phyloP scores from a whole-genome alignment of 2,888 invertebrate genomes.

The Microctonus aethiopoides region DNA sequence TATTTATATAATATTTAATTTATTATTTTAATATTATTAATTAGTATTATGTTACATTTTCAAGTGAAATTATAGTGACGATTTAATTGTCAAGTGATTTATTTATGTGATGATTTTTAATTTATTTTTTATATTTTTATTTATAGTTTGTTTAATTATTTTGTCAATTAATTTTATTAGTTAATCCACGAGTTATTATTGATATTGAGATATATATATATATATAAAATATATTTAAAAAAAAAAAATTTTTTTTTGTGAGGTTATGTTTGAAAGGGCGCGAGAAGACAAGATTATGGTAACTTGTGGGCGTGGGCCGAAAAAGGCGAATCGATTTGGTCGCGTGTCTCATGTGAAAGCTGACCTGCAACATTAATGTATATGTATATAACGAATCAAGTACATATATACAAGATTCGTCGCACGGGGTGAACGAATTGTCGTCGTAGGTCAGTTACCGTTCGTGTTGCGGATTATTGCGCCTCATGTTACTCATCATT shows the following conservation, averaged over 20 bases:
- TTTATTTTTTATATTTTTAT: not conserved
- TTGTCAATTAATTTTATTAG: no score
- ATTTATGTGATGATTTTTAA: not conserved
- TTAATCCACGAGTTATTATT: no score
- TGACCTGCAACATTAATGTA: not conserved
- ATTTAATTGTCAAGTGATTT: no score
- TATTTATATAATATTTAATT: not conserved
- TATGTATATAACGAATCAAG: slow-evolving; percentile 7
- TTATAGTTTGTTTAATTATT: no score
- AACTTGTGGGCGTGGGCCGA: not conserved
- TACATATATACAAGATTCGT: slow-evolving; percentile 21
- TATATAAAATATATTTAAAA: no score
- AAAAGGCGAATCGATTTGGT: slow-evolving; percentile 13
- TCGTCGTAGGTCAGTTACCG: slow-evolving; percentile 50
- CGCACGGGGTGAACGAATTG: slow-evolving; percentile 46
- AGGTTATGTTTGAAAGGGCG: not conserved
- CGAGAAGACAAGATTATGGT: not conserved
- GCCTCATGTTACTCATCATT: slow-evolving; percentile 17
- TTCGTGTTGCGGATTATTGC: slow-evolving; percentile 4
- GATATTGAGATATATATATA: no score
- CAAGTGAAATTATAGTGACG: no score
- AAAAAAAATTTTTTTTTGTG: no score
- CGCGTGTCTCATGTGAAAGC: slow-evolving; percentile 6
- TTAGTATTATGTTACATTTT: no score
- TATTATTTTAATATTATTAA: not conserved